A percentile compares a stretch with the other conserved stretches of the same genome.
These are phyloP conservation scores for Phoenoteleia sp. DNA, from an alignment of 2,888 invertebrate species.

Conservation along the genomic window DNA sequence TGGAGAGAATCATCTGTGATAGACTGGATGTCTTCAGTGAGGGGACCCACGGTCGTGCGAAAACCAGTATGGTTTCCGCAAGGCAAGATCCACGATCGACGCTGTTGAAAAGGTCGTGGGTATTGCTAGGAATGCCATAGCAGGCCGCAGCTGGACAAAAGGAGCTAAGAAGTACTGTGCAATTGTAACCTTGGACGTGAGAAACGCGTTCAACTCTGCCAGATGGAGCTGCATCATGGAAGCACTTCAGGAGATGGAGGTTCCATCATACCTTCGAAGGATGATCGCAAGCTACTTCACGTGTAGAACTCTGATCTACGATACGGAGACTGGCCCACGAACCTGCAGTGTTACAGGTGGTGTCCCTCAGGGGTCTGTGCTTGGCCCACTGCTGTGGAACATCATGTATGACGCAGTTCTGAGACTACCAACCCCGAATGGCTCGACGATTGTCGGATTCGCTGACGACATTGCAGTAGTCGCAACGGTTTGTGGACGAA, in stretches of 20 bases:
- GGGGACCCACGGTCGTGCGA: not conserved
- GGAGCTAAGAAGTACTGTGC: not conserved
- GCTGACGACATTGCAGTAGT: too few relatives aligned
- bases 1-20: not conserved
- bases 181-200: not conserved
- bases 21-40: not conserved
- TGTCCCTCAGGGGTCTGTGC: not conserved
- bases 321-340: not conserved
- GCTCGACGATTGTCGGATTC: not conserved
- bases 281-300: not conserved
- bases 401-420: slow-evolving; percentile 3
- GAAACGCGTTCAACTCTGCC: not conserved
- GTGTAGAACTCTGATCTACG: not conserved
- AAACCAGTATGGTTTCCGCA: not conserved
- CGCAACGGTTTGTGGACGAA: too few relatives aligned
- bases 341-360: not conserved
- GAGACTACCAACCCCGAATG: not conserved
- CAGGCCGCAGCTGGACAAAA: not conserved
- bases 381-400: not conserved
- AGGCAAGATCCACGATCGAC: not conserved
- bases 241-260: too few relatives aligned
- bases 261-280: not conserved
- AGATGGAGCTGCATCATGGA: too few relatives aligned
- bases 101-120: not conserved
- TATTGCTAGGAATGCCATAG: not conserved